Conservation (phyloP, 2,888 invertebrate species). For the Tenodera sinensis region DNA sequence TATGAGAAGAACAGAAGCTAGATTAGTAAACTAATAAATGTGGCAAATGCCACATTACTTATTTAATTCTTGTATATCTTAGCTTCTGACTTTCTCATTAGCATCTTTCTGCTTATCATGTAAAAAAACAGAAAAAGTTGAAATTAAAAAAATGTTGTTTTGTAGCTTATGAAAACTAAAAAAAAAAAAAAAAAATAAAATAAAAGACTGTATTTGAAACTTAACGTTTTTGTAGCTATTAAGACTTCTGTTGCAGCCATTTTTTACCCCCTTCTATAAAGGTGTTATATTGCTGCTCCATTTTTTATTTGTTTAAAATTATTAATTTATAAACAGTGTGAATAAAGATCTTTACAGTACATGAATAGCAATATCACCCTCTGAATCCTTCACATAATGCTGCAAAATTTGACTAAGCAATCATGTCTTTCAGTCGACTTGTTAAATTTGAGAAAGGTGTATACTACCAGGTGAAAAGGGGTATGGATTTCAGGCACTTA, state of each 20-base stretch:
- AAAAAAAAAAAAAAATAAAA: neutral
- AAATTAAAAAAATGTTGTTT: constrained; percentile 9
- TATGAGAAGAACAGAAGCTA: neutral
- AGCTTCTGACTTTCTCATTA: neutral
- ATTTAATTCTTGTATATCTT: neutral
- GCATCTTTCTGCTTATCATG: constrained; percentile 5
- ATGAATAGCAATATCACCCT: neutral
- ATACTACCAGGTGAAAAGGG: too few species aligned
- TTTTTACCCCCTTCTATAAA: neutral
- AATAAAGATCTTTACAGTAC: neutral
- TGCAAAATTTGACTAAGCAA: neutral
- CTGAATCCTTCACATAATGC: neutral
- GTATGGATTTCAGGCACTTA: too few species aligned
- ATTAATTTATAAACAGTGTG: neutral
- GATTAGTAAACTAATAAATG: neutral
- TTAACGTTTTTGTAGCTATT: neutral
- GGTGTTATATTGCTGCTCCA: neutral
- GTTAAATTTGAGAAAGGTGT: too few species aligned
- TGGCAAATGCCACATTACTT: neutral
- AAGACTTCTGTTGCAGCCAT: neutral
- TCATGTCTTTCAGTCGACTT: too few species aligned
- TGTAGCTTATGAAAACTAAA: constrained; percentile 13
- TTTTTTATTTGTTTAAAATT: neutral
- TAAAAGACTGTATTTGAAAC: constrained; percentile 16
- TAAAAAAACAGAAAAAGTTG: neutral